Evolutionary conservation across 2,888 invertebrate genomes (phyloP), one percentile per base, ranked within the genome.

Genomic region (Amiota mariae): DNA sequence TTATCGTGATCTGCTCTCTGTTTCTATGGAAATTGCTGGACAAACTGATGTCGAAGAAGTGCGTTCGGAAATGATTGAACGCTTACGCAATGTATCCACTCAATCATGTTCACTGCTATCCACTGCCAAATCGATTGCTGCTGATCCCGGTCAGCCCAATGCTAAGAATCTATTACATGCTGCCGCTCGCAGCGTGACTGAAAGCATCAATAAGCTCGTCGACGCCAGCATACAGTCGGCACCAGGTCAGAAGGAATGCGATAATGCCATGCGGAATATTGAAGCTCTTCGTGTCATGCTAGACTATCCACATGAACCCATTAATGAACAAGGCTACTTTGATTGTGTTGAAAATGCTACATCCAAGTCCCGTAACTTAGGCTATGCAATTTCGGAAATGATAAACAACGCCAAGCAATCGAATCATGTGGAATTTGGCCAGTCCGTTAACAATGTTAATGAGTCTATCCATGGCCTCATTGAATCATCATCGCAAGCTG

Each of bases 211-310:
- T 89, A 93, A 95, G 81, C 91, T 98, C 76, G 95, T 98, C 3
- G 91, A 92, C 87, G 87, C 89, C 66, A 90, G 89, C 76, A 97
- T 97, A 1, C 94, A 94, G 51, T 96, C 97, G 0, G 96, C 97
- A 0, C 98, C 98, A 0, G 98, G 98, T 0, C 98, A 98, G 91
- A 97, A 96, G 89, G 98, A 99, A 88, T 99, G 99, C 90, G 97
- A 97, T 88, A 98, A 96, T 80, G 98, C 98, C 0, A 94, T 98
- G 72, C 92, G 98, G 78, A 96, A 96, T 88, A 97, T 99, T 75
- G 95, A 96, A 90, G 94, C 96, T 73, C 93, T 96, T 89, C 92
- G 94, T 20, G 94, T 95, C 1, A 91, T 98, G 76, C 91, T 99
- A 68, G 94, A 95, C 80, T 94, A 95, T 87, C 97, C 98, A 18